These are phyloP conservation scores for Temnothorax nylanderi DNA, from an alignment of 1,140 invertebrate species.

Conservation along the genomic window DNA sequence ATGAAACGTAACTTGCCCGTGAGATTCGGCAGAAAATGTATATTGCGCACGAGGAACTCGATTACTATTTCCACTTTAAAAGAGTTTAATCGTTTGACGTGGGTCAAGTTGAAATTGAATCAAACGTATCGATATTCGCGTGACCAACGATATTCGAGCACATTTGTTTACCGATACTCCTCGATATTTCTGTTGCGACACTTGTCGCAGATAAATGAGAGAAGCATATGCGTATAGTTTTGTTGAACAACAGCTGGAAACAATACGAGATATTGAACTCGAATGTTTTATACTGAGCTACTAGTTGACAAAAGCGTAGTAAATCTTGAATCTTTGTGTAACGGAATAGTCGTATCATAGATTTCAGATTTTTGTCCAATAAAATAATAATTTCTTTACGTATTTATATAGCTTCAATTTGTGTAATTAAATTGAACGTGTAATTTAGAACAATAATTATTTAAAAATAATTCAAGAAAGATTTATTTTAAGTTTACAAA, in stretches of 20 bases:
- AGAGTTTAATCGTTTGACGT: conserved; percentile 32
- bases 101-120: conserved; percentile 41
- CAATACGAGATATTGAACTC: conserved; percentile 21
- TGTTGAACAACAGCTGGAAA: not conserved
- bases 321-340: not conserved
- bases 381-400: not conserved
- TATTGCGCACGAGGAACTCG: not conserved
- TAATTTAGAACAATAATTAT: not conserved
- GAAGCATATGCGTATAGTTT: not conserved
- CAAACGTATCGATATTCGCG: conserved; percentile 18
- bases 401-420: not conserved
- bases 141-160: conserved; percentile 44
- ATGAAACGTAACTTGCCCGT: conserved; percentile 1
- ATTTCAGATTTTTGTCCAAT: not conserved
- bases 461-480: not conserved
- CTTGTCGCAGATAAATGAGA: conserved; percentile 32
- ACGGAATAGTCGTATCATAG: not conserved
- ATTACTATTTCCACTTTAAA: conserved; percentile 43
- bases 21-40: conserved; percentile 9
- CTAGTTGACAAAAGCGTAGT: not conserved
- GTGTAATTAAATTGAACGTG: not conserved
- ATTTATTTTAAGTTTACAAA: not conserved
- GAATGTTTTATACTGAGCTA: not conserved
- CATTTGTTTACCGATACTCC: conserved; percentile 47
- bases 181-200: conserved; percentile 41